Evolutionary conservation across 2,888 invertebrate species (phyloP), one percentile per base, ranked within the genome.

Genomic region (Plebejus argus): DNA sequence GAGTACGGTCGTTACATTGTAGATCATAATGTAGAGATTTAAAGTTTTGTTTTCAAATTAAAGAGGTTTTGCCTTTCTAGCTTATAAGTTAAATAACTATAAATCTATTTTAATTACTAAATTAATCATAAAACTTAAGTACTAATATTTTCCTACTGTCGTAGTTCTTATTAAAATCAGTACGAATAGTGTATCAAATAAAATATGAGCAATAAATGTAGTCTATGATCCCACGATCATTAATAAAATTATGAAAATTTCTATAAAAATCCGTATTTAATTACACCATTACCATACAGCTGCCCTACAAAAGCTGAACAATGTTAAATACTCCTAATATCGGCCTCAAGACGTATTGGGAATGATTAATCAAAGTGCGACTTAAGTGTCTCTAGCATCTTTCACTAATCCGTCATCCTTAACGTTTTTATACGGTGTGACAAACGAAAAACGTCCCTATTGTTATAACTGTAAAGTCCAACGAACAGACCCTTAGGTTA

Each of bases 321-420:
- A 83, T 81, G 78, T 81, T 82, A 82, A 83, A 81, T 79, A 79
- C 76, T 80, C 81, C 76, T 79, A 66, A 80, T 39, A 79, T 79
- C 76, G 76, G 79, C 77, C 78, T 81, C 49, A 79, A 78, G 81
- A 82, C 79, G 82, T 81, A 84, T 84, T 78, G 79, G 78, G 80
- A 78, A 83, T 83, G 80, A 83, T 84, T 83, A 83, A 84, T 84
- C 84, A 84, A 80, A 80, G 78, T 77, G 79, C 77, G 79, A 77
- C 71, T 74, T 74, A 53, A 77, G 58, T 77, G 58, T 77, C 58
- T 18, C 58, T 35, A 20, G 49, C 76, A 56, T 71, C 53, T 77
- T 66, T 23, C 18, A 39, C 49, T 66, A 76, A 71, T 66, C 74
- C 49, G 15, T n/a, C 61, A 79, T 72, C 76, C 76, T 45, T 76